Evolutionary conservation across 2,113 vertebrate genomes (phyloP).

Genomic region (Trachemys scripta): DNA sequence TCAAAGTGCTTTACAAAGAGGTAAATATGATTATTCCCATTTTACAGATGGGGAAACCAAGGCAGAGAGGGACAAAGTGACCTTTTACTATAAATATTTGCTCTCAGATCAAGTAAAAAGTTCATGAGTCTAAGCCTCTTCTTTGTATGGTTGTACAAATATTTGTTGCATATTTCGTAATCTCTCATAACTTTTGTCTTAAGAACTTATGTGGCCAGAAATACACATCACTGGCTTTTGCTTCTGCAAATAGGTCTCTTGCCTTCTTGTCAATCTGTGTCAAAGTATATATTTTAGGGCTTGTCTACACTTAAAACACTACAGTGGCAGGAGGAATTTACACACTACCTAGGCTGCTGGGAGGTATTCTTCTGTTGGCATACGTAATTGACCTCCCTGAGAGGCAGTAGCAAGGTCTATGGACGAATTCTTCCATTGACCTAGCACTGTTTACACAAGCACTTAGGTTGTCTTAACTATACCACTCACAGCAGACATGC

Average conservation of each 20-base stretch:
- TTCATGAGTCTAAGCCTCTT: not conserved
- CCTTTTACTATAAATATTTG: not conserved
- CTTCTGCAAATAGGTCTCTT: not conserved
- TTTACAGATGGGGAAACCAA: conserved; percentile 25
- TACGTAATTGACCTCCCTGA: no score
- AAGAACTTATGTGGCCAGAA: not conserved
- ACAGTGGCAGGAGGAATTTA: no score
- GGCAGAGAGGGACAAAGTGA: not conserved
- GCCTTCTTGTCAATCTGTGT: not conserved
- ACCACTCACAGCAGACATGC: no score
- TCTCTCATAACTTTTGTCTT: not conserved
- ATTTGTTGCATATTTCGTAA: not conserved
- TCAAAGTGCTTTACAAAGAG: conserved; percentile 44
- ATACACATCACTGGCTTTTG: not conserved
- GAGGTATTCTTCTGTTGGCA: no score
- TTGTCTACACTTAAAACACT: no score
- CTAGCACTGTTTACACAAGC: no score
- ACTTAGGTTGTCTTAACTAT: no score
- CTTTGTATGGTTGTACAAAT: not conserved
- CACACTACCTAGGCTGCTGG: no score
- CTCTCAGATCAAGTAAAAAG: not conserved
- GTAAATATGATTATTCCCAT: conserved; percentile 23
- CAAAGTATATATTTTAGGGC: not conserved
- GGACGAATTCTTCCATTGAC: no score
- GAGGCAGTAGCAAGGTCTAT: no score